Percentiles rank a stretch among this genome's conserved stretches.
phyloP scores from a whole-genome alignment of 2,113 vertebrate genomes.

The Oncorhynchus gorbuscha region DNA sequence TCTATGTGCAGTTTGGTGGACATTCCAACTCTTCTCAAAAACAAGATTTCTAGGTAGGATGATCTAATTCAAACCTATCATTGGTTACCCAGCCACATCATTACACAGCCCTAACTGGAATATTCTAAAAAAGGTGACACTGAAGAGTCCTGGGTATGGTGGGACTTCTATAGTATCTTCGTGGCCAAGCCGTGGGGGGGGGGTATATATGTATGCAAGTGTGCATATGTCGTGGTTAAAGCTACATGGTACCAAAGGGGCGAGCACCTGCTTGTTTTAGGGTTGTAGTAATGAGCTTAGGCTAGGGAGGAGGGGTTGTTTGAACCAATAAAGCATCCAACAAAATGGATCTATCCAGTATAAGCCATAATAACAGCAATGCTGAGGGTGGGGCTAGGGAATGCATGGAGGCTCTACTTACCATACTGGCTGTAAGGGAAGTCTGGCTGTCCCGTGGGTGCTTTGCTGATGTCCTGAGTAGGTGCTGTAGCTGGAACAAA shows the following conservation, averaged over 20 bases:
- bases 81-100: constrained; percentile 57
- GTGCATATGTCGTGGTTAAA: constrained; percentile 58
- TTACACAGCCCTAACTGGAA: constrained; percentile 13
- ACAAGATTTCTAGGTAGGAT: constrained; percentile 73
- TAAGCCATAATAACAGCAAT: constrained; percentile 20
- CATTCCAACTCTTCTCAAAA: constrained; percentile 24
- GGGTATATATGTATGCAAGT: constrained; percentile 42
- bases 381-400: constrained; percentile 35
- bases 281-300: constrained; percentile 37
- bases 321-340: too few species aligned
- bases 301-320: background rate
- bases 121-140: constrained; percentile 9
- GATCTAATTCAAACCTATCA: constrained; percentile 74
- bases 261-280: constrained; percentile 50
- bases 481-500: constrained; percentile 95
- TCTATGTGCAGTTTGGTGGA: constrained; percentile 5
- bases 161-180: constrained; percentile 49
- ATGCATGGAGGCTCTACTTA: constrained; percentile 71
- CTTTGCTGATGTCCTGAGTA: constrained; percentile 98
- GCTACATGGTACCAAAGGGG: constrained; percentile 55
- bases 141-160: constrained; percentile 29
- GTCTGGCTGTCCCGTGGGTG: constrained; percentile 91
- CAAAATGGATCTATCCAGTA: too few species aligned
- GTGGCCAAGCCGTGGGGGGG: constrained; percentile 15
- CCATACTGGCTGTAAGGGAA: constrained; percentile 97